Evolutionary conservation across 2,888 invertebrate species (phyloP).

Genomic region (Papilio gigon): DNA sequence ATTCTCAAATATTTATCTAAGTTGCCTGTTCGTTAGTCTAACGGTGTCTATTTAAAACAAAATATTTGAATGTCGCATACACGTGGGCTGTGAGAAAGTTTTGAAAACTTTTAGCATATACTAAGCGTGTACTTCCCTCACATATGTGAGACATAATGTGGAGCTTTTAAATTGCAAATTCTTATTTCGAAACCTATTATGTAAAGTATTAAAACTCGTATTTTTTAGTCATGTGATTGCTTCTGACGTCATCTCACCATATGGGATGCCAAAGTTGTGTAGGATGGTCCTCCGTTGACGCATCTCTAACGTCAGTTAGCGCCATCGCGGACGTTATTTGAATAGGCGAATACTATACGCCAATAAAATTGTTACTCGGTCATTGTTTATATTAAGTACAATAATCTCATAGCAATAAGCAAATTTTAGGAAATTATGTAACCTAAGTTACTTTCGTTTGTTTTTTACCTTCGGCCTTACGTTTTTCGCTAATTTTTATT

Average conservation of each 20-base stretch:
- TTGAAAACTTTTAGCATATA: not conserved
- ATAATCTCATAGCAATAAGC: not conserved
- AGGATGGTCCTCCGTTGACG: conserved; percentile 19
- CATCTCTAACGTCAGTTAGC: conserved; percentile 2
- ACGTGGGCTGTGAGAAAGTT: not conserved
- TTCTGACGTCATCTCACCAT: conserved; percentile 16
- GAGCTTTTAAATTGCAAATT: not conserved
- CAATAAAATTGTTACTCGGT: not conserved
- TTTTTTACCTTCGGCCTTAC: not conserved
- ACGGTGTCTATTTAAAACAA: not conserved
- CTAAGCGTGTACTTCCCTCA: not conserved
- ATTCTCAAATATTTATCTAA: conserved; percentile 13
- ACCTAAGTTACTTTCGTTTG: not conserved
- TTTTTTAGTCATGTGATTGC: conserved; percentile 9
- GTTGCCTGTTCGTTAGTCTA: not conserved
- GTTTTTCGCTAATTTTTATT: not conserved
- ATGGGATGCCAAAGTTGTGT: conserved; percentile 5
- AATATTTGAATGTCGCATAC: not conserved
- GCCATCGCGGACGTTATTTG: not conserved
- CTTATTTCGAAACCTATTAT: not conserved
- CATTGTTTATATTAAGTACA: not conserved
- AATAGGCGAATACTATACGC: not conserved
- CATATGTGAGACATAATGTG: not conserved
- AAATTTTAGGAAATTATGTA: not conserved
- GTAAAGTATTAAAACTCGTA: not conserved